Evolutionary conservation across 2,113 vertebrate species (phyloP).

Genomic region (Fregata magnificens): DNA sequence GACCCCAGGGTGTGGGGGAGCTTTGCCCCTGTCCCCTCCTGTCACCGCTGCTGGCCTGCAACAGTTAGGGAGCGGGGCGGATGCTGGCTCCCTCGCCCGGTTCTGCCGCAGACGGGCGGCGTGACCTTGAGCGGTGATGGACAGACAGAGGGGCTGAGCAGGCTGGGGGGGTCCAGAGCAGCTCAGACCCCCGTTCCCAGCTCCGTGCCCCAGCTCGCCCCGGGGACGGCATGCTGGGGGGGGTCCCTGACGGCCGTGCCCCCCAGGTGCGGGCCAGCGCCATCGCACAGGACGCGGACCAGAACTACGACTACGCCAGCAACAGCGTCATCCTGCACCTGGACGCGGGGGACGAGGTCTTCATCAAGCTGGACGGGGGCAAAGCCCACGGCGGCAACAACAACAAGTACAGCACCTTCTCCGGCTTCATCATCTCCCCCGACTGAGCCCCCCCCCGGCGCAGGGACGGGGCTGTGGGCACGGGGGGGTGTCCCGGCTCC

Average conservation of each 20-base stretch:
- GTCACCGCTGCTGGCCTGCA: background rate
- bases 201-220: background rate
- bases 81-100: rapidly evolving
- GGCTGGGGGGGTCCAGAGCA: background rate
- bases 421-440: constrained; percentile 92
- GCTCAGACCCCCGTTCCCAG: background rate
- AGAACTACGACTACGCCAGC: constrained; percentile 96
- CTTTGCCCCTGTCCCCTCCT: background rate
- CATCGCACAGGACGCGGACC: constrained; percentile 93
- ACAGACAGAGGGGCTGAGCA: background rate
- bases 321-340: constrained; percentile 94
- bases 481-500: background rate
- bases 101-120: background rate
- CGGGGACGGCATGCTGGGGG: rapidly evolving
- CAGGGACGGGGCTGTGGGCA: background rate
- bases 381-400: constrained; percentile 93
- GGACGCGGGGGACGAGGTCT: constrained; percentile 91
- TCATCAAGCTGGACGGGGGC: constrained; percentile 89
- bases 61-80: no score
- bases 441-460: constrained; percentile 69
- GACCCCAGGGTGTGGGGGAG: background rate
- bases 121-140: background rate
- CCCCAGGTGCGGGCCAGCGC: constrained; percentile 81
- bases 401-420: constrained; percentile 97
- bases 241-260: background rate